A percentile compares a stretch with the other conserved stretches of the same genome.
Evolutionary conservation across 2,888 invertebrate genomes (phyloP).

Genomic region (Oscheius sp.): DNA sequence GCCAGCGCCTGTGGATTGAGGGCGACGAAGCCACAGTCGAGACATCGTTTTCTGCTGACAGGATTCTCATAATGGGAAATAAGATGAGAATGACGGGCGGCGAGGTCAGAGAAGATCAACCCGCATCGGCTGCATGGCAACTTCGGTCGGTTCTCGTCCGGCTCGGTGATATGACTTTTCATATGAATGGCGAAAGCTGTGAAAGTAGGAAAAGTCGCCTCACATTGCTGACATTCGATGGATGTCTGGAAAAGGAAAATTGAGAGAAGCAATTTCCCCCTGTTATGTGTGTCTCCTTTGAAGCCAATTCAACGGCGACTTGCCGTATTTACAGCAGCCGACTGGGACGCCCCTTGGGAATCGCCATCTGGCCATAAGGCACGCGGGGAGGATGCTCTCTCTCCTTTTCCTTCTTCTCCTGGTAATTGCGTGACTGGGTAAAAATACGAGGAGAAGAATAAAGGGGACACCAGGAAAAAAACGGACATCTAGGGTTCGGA

Average conservation of each 20-base stretch:
- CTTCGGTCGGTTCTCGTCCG: slow-evolving; percentile 12
- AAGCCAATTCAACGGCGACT: slow-evolving; percentile 25
- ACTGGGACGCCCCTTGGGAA: slow-evolving; percentile 15
- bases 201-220: slow-evolving; percentile 43
- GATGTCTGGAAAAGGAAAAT: slow-evolving; percentile 19
- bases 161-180: slow-evolving; percentile 40
- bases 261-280: slow-evolving; percentile 12
- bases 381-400: not conserved
- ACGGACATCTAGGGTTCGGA: slow-evolving; percentile 2
- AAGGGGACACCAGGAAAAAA: not conserved
- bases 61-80: slow-evolving; percentile 47
- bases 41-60: slow-evolving; percentile 39
- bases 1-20: not conserved
- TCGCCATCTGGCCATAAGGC: slow-evolving; percentile 29
- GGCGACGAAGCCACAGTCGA: slow-evolving; percentile 40
- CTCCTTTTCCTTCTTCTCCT: not conserved
- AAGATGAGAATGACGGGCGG: slow-evolving; percentile 44
- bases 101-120: slow-evolving; percentile 11
- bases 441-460: not conserved
- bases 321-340: slow-evolving; percentile 22
- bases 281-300: not conserved
- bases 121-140: slow-evolving; percentile 24
- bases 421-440: not conserved
- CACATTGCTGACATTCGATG: slow-evolving; percentile 53
- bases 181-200: slow-evolving; percentile 49